Evolutionary conservation across 1,140 invertebrate species (phyloP), one percentile per base, ranked within the genome.

Genomic region (Branchinecta lynchi): DNA sequence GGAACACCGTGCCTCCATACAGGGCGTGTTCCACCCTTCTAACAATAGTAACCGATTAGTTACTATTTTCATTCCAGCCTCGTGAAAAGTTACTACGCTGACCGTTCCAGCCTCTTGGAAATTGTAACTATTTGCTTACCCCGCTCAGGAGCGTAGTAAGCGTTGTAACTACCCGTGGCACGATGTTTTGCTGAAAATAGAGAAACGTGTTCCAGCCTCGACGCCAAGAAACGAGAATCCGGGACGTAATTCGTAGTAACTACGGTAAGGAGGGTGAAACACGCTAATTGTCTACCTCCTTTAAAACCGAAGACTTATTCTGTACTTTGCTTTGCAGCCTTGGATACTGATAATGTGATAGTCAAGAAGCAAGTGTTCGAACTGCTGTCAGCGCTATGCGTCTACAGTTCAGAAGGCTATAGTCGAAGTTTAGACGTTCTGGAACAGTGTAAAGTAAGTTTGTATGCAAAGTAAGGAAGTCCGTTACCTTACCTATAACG

Each of bases 301-400:
- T 21, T 17, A 7, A 65, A 65, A 65, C 17, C 17, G 21, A 8
- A 17, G 8, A 65, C 21, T 65, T 70, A n/a, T 70, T 44, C 73
- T 21, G 72, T 69, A 68, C 68, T 72, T 69, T 76, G 75, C 75
- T 75, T 82, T 82, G 73, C 86, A 81, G 91, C 90, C 73, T 81
- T 95, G 76, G 89, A 91, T 77, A 91, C 89, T 65, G 87, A 84
- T 72, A 92, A 90, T 76, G 82, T 84, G 66, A 86, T 88, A 43
- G 90, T 93, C 72, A 93, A 93, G 82, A 93, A 93, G 80, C 91
- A 93, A 84, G 88, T 90, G 73, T 90, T 93, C 77, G 90, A 95
- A 81, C 82, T 94, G 69, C 83, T 94, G 68, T 92, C 90, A 51
- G 90, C 91, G 0, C 82, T 95, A 44, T 93, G 90, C 78, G 89